Conservation (phyloP, 1,140 invertebrate genomes). For the Yoshiicerus persimilis region DNA sequence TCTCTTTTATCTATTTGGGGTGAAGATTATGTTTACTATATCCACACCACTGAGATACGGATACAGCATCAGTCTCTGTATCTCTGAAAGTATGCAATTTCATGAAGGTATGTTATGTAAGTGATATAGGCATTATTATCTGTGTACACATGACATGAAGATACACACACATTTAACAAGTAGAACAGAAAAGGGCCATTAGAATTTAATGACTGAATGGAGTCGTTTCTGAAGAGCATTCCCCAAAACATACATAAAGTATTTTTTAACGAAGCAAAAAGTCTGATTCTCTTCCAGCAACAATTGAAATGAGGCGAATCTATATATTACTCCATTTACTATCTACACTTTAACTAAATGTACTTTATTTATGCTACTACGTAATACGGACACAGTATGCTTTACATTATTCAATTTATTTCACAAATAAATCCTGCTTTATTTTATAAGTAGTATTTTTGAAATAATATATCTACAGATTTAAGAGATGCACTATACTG, state of each 20-base stretch:
- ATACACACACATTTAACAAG: background rate
- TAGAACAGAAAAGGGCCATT: background rate
- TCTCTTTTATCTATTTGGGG: background rate
- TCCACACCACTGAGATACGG: background rate
- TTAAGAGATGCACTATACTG: too few species aligned
- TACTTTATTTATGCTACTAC: too few species aligned
- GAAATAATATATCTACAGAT: too few species aligned
- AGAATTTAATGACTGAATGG: constrained; percentile 6
- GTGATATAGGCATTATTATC: background rate
- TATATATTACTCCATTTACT: background rate
- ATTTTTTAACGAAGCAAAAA: constrained; percentile 14
- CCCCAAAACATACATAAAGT: background rate
- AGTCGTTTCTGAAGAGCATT: background rate
- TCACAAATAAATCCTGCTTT: background rate
- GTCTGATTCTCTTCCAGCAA: background rate
- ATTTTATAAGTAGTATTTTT: too few species aligned
- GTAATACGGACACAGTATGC: too few species aligned
- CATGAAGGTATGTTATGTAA: background rate
- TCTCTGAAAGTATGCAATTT: background rate
- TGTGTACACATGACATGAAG: background rate
- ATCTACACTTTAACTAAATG: background rate
- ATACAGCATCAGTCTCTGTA: background rate
- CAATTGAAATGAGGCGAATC: constrained; percentile 4
- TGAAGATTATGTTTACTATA: background rate
- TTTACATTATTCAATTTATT: too few species aligned